A percentile compares a stretch with the other conserved stretches of the same genome.
Evolutionary conservation across 2,113 vertebrate species (phyloP).

Genomic region (Sturnus vulgaris): DNA sequence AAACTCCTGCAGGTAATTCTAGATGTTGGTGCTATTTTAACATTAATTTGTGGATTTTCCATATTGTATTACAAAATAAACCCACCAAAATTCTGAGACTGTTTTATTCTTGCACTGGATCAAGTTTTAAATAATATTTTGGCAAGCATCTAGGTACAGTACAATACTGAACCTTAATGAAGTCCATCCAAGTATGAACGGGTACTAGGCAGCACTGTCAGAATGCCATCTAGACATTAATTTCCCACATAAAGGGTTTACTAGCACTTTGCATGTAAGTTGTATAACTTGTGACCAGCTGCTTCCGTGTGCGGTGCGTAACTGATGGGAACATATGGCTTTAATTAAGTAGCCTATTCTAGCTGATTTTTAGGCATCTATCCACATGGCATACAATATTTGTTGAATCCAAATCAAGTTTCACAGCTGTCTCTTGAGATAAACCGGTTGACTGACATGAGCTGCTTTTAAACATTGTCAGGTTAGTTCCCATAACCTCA

Average conservation of each 20-base stretch:
- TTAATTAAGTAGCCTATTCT: conserved; percentile 75
- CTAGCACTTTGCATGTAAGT: conserved; percentile 54
- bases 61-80: not conserved
- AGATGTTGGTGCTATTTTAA: not conserved
- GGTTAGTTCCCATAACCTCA: conserved; percentile 57
- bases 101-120: not conserved
- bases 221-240: conserved; percentile 20
- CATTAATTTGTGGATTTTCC: not conserved
- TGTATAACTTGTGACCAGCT: conserved; percentile 67
- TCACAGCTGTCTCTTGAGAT: conserved; percentile 71
- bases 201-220: not conserved
- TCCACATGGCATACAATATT: conserved; percentile 71
- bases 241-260: conserved; percentile 37
- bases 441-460: conserved; percentile 69
- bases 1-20: not conserved
- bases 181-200: not conserved
- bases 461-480: conserved; percentile 55
- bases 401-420: conserved; percentile 72
- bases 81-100: not conserved
- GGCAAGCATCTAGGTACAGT: not conserved
- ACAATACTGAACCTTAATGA: not conserved
- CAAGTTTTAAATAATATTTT: not conserved
- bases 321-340: conserved; percentile 71
- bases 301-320: conserved; percentile 52
- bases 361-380: conserved; percentile 71